Evolutionary conservation across 2,888 invertebrate genomes (phyloP).

Genomic region (Neoascia interrupta): DNA sequence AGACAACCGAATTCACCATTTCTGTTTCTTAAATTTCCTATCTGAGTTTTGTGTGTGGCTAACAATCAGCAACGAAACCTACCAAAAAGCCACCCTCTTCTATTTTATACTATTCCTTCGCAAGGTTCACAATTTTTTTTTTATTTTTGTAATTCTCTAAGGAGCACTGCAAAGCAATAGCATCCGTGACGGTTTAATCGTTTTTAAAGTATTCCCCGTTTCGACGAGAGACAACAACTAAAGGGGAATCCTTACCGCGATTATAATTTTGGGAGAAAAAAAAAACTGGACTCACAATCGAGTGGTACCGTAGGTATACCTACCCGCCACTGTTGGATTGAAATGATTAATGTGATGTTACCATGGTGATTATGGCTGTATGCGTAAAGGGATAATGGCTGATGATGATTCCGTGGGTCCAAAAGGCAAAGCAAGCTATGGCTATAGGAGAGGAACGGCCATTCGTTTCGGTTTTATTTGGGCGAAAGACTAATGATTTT

Average conservation of each 20-base stretch:
- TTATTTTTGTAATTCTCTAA: slow-evolving; percentile 56
- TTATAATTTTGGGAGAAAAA: too few relatives aligned
- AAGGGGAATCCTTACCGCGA: slow-evolving; percentile 23
- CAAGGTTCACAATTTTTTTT: slow-evolving; percentile 37
- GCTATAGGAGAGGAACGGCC: too few relatives aligned
- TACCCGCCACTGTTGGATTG: too few relatives aligned
- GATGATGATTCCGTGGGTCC: too few relatives aligned
- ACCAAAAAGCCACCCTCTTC: slow-evolving; percentile 47
- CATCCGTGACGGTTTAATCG: slow-evolving; percentile 78
- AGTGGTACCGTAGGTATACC: slow-evolving; percentile 51
- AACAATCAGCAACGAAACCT: slow-evolving; percentile 23
- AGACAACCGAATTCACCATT: slow-evolving; percentile 54
- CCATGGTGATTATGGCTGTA: slow-evolving; percentile 61
- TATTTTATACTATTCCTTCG: slow-evolving; percentile 13
- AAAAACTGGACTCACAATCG: slow-evolving; percentile 40
- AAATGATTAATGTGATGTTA: slow-evolving; percentile 67
- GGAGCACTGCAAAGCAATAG: slow-evolving; percentile 71
- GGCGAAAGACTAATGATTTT: slow-evolving; percentile 55
- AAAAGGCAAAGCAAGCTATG: too few relatives aligned
- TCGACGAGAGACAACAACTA: slow-evolving; percentile 14
- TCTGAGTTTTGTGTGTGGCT: slow-evolving; percentile 47
- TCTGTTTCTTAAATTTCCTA: slow-evolving; percentile 46
- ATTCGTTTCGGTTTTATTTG: too few relatives aligned
- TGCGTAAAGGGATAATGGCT: slow-evolving; percentile 67
- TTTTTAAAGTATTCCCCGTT: slow-evolving; percentile 76